These are phyloP conservation scores for Tetramorium alpestre DNA, from an alignment of 1,140 invertebrate species.

Conservation along the genomic window DNA sequence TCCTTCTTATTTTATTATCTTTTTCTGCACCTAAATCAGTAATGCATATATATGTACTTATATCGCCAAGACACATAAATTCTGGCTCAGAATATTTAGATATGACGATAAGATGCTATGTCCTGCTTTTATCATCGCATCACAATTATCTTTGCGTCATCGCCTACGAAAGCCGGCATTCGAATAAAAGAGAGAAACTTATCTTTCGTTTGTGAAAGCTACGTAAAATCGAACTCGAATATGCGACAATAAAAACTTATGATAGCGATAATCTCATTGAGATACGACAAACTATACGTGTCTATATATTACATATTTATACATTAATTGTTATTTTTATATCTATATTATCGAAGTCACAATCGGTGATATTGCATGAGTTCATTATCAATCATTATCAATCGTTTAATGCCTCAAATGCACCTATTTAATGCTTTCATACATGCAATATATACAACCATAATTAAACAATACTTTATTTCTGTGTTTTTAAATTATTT, in stretches of 20 bases:
- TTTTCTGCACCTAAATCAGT: background rate
- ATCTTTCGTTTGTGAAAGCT: slow-evolving; percentile 40
- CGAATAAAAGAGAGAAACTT: slow-evolving; percentile 13
- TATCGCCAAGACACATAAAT: slow-evolving; percentile 42
- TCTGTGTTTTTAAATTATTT: background rate
- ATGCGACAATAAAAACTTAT: slow-evolving; percentile 12
- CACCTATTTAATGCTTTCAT: background rate
- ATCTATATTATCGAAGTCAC: background rate
- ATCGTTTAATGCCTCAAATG: background rate
- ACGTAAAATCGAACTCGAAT: background rate
- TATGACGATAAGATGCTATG: slow-evolving; percentile 42
- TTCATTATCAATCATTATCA: background rate
- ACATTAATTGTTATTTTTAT: background rate
- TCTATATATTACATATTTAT: background rate
- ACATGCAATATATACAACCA: background rate
- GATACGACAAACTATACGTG: background rate
- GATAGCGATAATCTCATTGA: background rate
- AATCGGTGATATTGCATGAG: background rate
- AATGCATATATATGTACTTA: background rate
- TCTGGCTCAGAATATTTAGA: slow-evolving; percentile 14
- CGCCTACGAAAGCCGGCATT: background rate
- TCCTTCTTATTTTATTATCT: background rate
- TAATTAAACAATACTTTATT: background rate
- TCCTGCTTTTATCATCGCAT: slow-evolving; percentile 21
- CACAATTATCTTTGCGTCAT: slow-evolving; percentile 31